These are phyloP conservation scores for Atethmia centrago DNA, from an alignment of 2,888 invertebrate species.

Conservation along the genomic window DNA sequence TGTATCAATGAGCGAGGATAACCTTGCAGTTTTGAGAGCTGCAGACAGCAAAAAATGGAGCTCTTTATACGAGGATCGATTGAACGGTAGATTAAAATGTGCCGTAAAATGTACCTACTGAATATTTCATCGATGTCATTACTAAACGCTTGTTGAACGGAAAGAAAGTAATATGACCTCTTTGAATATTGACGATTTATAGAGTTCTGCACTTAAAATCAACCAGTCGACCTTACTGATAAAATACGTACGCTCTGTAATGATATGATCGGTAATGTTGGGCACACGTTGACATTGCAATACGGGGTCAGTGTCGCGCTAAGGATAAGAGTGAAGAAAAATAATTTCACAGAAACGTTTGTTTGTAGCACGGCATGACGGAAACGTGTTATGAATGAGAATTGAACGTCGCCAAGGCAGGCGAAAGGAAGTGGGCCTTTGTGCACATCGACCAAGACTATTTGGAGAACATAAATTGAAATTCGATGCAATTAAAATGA, in stretches of 20 bases:
- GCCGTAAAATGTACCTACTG: conserved; percentile 29
- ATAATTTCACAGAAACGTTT: conserved; percentile 78
- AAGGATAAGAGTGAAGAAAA: conserved; percentile 77
- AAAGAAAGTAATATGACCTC: conserved; percentile 66
- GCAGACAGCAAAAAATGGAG: conserved; percentile 43
- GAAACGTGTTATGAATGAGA: conserved; percentile 72
- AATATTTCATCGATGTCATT: conserved; percentile 30
- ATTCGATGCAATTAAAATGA: conserved; percentile 34
- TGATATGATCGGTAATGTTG: conserved; percentile 69
- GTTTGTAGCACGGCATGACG: conserved; percentile 68
- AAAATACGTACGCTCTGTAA: conserved; percentile 68
- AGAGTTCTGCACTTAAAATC: conserved; percentile 54
- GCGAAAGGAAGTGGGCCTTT: conserved; percentile 51
- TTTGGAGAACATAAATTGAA: conserved; percentile 34
- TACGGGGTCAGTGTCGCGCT: conserved; percentile 83
- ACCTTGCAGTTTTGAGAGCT: conserved; percentile 37
- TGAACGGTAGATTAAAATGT: conserved; percentile 28
- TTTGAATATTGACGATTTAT: conserved; percentile 70
- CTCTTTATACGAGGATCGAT: conserved; percentile 24
- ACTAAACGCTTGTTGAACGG: conserved; percentile 26
- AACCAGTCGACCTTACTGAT: conserved; percentile 76
- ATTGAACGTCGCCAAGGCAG: conserved; percentile 66
- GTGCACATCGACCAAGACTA: conserved; percentile 34
- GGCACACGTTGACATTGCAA: conserved; percentile 79
- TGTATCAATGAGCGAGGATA: conserved; percentile 30